phyloP scores from a whole-genome alignment of 2,888 invertebrate genomes.

The Andrena haemorrhoa region DNA sequence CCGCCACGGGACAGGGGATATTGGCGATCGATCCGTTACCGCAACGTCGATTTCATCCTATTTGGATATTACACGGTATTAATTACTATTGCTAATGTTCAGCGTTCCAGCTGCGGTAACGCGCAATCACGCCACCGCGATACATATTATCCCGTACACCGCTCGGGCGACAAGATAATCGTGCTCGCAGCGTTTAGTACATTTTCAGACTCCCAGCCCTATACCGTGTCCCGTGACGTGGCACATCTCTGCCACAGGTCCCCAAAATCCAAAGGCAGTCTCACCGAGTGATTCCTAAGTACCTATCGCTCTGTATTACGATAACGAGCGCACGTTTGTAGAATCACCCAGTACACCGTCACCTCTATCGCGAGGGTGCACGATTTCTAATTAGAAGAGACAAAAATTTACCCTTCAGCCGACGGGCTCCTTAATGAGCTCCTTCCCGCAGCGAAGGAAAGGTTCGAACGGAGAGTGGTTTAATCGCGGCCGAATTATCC shows the following conservation, averaged over 20 bases:
- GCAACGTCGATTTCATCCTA: slow-evolving; percentile 52
- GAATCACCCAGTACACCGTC: background rate
- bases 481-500: slow-evolving; percentile 45
- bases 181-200: background rate
- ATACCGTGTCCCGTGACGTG: too few species aligned
- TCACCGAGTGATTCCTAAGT: too few species aligned
- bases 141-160: slow-evolving; percentile 45
- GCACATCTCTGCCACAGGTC: too few species aligned
- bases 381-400: slow-evolving; percentile 16
- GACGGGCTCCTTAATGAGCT: slow-evolving; percentile 16
- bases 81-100: slow-evolving; percentile 60
- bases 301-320: too few species aligned
- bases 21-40: slow-evolving; percentile 46
- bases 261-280: too few species aligned
- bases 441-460: background rate
- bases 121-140: slow-evolving; percentile 51
- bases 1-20: slow-evolving; percentile 1
- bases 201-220: background rate
- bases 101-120: slow-evolving; percentile 30
- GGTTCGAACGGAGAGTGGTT: background rate
- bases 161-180: slow-evolving; percentile 44
- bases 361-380: background rate
- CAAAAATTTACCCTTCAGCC: slow-evolving; percentile 8
- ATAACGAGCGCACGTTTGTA: too few species aligned
- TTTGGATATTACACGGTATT: slow-evolving; percentile 62